Base-by-base conservation (phyloP, 2,113 vertebrate genomes). In the Colius striatus region DNA sequence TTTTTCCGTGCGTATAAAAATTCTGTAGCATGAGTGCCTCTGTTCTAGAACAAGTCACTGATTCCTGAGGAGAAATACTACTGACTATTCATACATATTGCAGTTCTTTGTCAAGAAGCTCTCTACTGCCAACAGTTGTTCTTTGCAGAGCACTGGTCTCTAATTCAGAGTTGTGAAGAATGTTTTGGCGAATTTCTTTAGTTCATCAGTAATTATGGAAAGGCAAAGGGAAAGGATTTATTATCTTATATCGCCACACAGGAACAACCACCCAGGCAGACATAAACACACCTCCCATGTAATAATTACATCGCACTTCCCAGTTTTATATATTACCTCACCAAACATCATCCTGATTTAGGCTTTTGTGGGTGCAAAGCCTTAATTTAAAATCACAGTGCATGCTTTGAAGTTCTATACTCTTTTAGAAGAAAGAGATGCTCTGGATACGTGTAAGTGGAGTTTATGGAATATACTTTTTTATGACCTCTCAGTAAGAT, bases 181-280 rank as follows among this genome's bases (percentile, higher is more conserved):
- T 38, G 27, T 62, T 81, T 47, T 45, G 71, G 75, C 34, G 38
- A 55, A 77, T 72, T 81, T 51, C 63, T 55, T 89, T 23, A 91
- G 63, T 61, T 91, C 53, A 51, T 61, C 41, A 84, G 34, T 36
- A 77, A 81, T 61, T 76, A 72, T 51, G 4, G 32, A 94, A 85
- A 81, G 58, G 48, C 41, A 77, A 61, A 85, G 68, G 75, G 19
- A 51, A 88, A 66, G 62, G 47, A 75, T 66, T 66, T 71, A 43
- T 47, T 61, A 34, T 51, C 15, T 25, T 61, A 19, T 34, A 34
- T 18, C 53, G 58, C 80, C 70, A 81, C 93, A 89, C 58, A 81
- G 70, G 70, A 92, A 38, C 41, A 94, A 89, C 80, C 70, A 94
- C 93, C 65, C 65, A 85, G 58, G 80, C 58, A 85, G 80, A 81